phyloP scores from a whole-genome alignment of 2,797 vertebrate genomes.

The Odontamblyopus lacepedii region DNA sequence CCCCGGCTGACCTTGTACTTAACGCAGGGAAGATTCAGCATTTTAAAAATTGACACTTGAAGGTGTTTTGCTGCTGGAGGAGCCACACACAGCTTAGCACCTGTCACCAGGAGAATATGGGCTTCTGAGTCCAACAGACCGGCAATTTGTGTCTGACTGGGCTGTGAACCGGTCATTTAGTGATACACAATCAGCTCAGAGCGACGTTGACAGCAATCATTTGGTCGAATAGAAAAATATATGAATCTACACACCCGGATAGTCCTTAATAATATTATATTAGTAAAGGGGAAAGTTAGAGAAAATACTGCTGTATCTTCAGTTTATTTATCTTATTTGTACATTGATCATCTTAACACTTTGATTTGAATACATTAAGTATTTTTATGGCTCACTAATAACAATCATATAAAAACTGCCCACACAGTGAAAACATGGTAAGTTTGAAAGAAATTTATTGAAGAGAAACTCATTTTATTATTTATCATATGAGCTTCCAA shows the following conservation, averaged over 20 bases:
- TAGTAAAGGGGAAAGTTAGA: conserved; percentile 42
- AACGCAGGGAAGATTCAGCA: conserved; percentile 61
- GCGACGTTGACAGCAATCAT: conserved; percentile 50
- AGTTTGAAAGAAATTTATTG: conserved; percentile 62
- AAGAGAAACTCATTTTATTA: conserved; percentile 27
- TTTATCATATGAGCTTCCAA: conserved; percentile 13
- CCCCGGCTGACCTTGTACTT: conserved; percentile 64
- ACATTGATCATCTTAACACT: too few species aligned
- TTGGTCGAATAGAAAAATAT: conserved; percentile 52
- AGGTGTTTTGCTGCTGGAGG: conserved; percentile 51
- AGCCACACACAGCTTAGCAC: conserved; percentile 42
- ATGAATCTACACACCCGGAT: conserved; percentile 41
- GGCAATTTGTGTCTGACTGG: conserved; percentile 65
- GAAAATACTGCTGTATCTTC: not conserved
- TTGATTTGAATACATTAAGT: too few species aligned
- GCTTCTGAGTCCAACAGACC: conserved; percentile 47
- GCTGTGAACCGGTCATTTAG: conserved; percentile 64
- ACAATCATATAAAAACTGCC: not conserved
- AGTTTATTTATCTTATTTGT: not conserved
- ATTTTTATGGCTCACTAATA: not conserved
- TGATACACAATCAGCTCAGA: conserved; percentile 53
- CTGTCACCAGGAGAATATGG: conserved; percentile 34
- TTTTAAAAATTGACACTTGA: conserved; percentile 55
- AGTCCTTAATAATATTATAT: conserved; percentile 33
- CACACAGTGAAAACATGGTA: conserved; percentile 38